These are phyloP conservation scores for Peribatodes rhomboidaria DNA, from an alignment of 2,888 invertebrate genomes.

Conservation along the genomic window DNA sequence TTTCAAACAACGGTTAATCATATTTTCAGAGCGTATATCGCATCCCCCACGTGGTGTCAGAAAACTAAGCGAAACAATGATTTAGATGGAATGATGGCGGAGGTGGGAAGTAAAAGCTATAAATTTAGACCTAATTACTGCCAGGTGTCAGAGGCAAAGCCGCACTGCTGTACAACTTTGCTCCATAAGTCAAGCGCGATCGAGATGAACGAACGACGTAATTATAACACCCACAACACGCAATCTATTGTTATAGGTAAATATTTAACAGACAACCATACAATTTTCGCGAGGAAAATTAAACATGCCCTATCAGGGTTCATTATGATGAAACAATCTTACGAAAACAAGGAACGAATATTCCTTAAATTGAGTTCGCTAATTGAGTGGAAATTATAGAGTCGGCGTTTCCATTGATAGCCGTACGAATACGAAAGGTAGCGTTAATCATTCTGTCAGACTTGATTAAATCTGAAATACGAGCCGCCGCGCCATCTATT, in stretches of 20 bases:
- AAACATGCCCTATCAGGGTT: slow-evolving; percentile 10
- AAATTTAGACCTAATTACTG: slow-evolving; percentile 80
- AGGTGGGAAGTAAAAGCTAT: slow-evolving; percentile 71
- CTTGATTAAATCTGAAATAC: slow-evolving; percentile 83
- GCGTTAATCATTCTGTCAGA: slow-evolving; percentile 78
- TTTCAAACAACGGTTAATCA: slow-evolving; percentile 52
- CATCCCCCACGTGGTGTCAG: slow-evolving; percentile 52
- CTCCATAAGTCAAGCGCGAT: slow-evolving; percentile 74
- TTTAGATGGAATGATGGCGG: slow-evolving; percentile 63
- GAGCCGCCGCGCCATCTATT: slow-evolving; percentile 74
- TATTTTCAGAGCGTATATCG: slow-evolving; percentile 56
- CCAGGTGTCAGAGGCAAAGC: slow-evolving; percentile 79
- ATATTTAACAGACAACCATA: slow-evolving; percentile 24
- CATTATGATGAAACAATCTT: slow-evolving; percentile 36
- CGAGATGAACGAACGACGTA: slow-evolving; percentile 65
- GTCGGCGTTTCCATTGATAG: slow-evolving; percentile 66
- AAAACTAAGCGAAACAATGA: slow-evolving; percentile 63
- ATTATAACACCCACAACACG: slow-evolving; percentile 55
- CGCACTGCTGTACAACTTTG: slow-evolving; percentile 73
- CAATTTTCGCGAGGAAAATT: slow-evolving; percentile 28
- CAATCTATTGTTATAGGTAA: slow-evolving; percentile 37
- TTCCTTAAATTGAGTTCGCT: slow-evolving; percentile 56
- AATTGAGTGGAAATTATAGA: slow-evolving; percentile 61
- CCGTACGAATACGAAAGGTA: slow-evolving; percentile 70
- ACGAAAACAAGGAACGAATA: slow-evolving; percentile 44